Evolutionary conservation across 2,888 invertebrate species (phyloP).

Genomic region (Lasioglossum morio): DNA sequence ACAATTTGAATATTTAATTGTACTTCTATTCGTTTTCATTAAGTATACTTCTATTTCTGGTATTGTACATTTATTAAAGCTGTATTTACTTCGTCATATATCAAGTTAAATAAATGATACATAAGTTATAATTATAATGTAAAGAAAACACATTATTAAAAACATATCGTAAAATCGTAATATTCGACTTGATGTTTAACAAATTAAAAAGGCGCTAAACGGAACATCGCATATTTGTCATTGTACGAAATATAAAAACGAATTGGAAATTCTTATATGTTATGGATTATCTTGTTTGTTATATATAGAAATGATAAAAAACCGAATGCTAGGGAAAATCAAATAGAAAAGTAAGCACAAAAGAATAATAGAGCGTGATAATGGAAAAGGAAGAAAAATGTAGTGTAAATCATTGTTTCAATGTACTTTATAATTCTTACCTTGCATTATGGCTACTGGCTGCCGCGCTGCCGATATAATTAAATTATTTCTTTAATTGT

Average conservation of each 20-base stretch:
- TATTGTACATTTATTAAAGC: conserved; percentile 33
- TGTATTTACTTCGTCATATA: conserved; percentile 28
- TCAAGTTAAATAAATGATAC: conserved; percentile 28
- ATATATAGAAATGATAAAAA: conserved; percentile 29
- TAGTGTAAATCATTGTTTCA: conserved; percentile 83
- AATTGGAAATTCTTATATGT: conserved; percentile 36
- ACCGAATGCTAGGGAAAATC: conserved; percentile 53
- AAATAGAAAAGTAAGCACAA: conserved; percentile 67
- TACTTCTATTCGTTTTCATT: conserved; percentile 30
- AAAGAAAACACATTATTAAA: conserved; percentile 31
- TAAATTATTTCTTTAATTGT: conserved; percentile 84
- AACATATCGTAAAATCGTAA: conserved; percentile 25
- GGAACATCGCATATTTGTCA: conserved; percentile 22
- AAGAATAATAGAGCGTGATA: conserved; percentile 77
- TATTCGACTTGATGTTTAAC: conserved; percentile 31
- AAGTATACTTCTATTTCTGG: conserved; percentile 19
- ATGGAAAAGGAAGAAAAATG: conserved; percentile 79
- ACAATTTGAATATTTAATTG: conserved; percentile 25
- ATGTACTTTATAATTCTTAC: conserved; percentile 84
- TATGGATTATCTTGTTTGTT: conserved; percentile 38
- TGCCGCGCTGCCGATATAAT: conserved; percentile 85
- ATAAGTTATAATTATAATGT: conserved; percentile 21
- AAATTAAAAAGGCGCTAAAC: conserved; percentile 35
- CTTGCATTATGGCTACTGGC: conserved; percentile 85
- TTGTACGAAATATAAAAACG: conserved; percentile 28